Evolutionary conservation across 2,113 vertebrate species (phyloP), one percentile per base, ranked within the genome.

Genomic region (Mastomys natalensis): DNA sequence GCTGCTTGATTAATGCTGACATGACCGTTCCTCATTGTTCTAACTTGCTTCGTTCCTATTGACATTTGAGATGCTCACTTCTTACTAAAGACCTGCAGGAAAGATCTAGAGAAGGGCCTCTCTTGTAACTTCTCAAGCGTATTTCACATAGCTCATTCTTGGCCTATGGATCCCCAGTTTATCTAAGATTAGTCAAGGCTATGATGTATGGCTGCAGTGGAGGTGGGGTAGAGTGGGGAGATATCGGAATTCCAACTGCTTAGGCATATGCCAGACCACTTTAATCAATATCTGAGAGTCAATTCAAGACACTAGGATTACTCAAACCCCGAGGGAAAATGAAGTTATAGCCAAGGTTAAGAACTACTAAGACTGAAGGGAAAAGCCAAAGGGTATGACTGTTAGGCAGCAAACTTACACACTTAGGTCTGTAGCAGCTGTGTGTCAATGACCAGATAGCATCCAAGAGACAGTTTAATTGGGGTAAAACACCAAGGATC

Each of bases 271-370:
- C 10, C 82, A 94, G 40, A 31, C 22, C 43, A 48, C 72, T 64
- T 74, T 80, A 87, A 73, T 70, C 74, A 51, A 87, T 73, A 34
- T 91, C 51, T 87, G 53, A 88, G 37, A 26, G 31, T 87, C 26
- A 19, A 0, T 48, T 31, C 64, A 62, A 91, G 45, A 72, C 19
- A 68, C 45, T 40, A 53, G 80, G 66, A 87, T 77, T 96, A 88
- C 87, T 87, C 85, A 82, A 92, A 96, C 22, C 11, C 60, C 51
- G 66, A 68, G 15, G 93, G 73, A 81, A 26, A 86, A 81, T 72
- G 22, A 89, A 91, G 31, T 48, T 34, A 93, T 15, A 87, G 34
- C 34, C 68, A 87, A 64, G 2, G 29, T 86, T 89, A 87, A 93
- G 78, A 87, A 95, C 26, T 19, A 81, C n/a, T 37, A 58, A 94